Percentiles rank a stretch among this genome's conserved stretches.
phyloP scores from a whole-genome alignment of 2,113 vertebrate species.

The Calyptomena viridis region DNA sequence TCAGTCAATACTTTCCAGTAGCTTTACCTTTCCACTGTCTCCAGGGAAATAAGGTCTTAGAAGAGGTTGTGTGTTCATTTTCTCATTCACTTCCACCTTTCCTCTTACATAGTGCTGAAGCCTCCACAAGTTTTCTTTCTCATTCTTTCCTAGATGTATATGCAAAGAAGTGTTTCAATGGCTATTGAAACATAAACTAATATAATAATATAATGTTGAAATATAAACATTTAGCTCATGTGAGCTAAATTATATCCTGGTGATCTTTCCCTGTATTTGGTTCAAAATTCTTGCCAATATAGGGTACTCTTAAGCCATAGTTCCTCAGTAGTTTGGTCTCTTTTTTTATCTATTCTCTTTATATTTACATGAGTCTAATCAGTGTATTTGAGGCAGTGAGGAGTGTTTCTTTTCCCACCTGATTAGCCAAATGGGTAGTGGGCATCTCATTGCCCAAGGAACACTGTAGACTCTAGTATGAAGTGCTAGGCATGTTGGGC shows the following conservation, averaged over 20 bases:
- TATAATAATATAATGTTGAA: too few relatives aligned
- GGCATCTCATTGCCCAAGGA: neutral
- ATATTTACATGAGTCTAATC: neutral
- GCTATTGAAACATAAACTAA: neutral
- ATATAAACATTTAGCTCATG: neutral
- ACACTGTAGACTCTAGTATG: neutral
- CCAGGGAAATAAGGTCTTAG: neutral
- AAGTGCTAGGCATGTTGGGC: neutral
- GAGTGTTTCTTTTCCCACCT: neutral
- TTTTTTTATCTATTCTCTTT: neutral
- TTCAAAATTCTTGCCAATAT: neutral
- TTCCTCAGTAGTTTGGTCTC: neutral
- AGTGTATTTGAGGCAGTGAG: neutral
- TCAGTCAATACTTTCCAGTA: neutral
- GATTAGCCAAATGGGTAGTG: neutral
- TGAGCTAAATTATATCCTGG: neutral
- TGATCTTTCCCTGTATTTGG: neutral
- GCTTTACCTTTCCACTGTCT: neutral
- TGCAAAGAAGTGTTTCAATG: neutral
- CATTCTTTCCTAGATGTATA: neutral
- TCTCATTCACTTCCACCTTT: neutral
- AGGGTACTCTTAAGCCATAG: neutral
- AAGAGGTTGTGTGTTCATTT: neutral
- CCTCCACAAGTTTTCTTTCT: neutral
- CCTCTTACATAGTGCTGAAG: neutral